A percentile compares a stretch with the other conserved stretches of the same genome.
Conservation (phyloP, 2,888 invertebrate species). For the Cyaniris semiargus region DNA sequence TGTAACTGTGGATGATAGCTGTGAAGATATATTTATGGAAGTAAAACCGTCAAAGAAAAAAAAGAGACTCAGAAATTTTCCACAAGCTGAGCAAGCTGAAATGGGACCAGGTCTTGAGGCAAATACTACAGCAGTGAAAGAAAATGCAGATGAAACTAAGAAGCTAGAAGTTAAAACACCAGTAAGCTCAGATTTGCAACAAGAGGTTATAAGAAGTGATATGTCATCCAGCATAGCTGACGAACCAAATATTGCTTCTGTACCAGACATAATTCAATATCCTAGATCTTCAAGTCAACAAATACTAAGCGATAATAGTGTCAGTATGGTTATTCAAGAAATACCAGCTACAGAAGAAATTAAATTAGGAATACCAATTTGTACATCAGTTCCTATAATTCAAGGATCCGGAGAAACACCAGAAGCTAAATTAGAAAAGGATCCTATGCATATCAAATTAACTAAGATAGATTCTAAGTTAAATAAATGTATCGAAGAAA, state of each 20-base stretch:
- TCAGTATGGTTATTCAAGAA: conserved; percentile 65
- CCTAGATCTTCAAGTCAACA: conserved; percentile 64
- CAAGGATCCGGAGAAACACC: conserved; percentile 56
- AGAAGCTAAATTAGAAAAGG: conserved; percentile 45
- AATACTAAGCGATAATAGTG: conserved; percentile 58
- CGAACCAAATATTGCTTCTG: conserved; percentile 47
- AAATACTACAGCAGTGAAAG: neutral
- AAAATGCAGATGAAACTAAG: neutral
- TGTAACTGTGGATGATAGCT: neutral
- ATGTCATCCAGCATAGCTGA: conserved; percentile 51
- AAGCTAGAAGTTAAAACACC: neutral
- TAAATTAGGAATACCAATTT: conserved; percentile 47
- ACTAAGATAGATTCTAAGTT: conserved; percentile 43
- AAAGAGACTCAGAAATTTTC: neutral
- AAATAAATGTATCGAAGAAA: conserved; percentile 48
- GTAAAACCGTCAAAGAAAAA: conserved; percentile 21
- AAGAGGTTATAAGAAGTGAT: conserved; percentile 44
- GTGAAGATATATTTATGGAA: conserved; percentile 19
- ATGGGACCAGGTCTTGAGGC: neutral
- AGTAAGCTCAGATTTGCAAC: neutral
- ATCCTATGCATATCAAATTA: conserved; percentile 44
- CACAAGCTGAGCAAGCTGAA: neutral
- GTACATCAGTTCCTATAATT: conserved; percentile 50
- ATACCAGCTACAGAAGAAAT: conserved; percentile 49
- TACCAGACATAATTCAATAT: conserved; percentile 61